Base-by-base conservation (phyloP, 2,797 vertebrate species). In the Gymnocypris eckloni region DNA sequence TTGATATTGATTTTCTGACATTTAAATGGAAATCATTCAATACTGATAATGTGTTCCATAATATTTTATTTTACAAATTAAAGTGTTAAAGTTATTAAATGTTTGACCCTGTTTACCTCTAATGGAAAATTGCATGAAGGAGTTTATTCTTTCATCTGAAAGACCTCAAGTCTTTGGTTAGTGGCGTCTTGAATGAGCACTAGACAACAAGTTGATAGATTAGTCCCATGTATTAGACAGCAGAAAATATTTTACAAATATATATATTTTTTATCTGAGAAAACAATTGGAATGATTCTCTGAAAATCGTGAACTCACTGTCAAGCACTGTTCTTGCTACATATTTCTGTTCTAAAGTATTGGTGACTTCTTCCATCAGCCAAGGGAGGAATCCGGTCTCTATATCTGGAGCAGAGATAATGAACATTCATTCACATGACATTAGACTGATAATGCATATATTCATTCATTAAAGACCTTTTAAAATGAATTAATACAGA, bases 311-410 rank as follows among this genome's bases (percentile, higher is more conserved):
- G 66, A 86, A 94, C 96, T 96, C 93, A 98, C 97, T 93, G 92
- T 99, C 97, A 82, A 98, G 92, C 78, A 98, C 77, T 33, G 89
- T 86, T 90, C 96, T 96, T 69, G 95, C 96, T 22, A 94, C 78
- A 84, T 93, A 73, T 88, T 91, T 95, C 91, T 90, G 93, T 45
- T 97, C 94, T 87, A 98, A 87, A 52, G 79, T 89, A 87, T 92
- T 94, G 87, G 94, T 94, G 41, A 97, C 95, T 85, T 96, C 95
- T 79, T 79, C 82, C 96, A 97, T 95, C 86, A 99, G 91, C 96
- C 96, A 97, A 0, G 97, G 97, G 64, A 99, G 76, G 92, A 98
- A 98, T 90, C 93, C 92, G 4, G 94, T 94, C 91, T 98, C 97
- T 83, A 99, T 92, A 92, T 99, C 98, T 99, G 86, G 50, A 89